Percentiles rank a stretch among this genome's conserved stretches.
Evolutionary conservation across 1,140 invertebrate genomes (phyloP).

Genomic region (Drosophila kikkawai): DNA sequence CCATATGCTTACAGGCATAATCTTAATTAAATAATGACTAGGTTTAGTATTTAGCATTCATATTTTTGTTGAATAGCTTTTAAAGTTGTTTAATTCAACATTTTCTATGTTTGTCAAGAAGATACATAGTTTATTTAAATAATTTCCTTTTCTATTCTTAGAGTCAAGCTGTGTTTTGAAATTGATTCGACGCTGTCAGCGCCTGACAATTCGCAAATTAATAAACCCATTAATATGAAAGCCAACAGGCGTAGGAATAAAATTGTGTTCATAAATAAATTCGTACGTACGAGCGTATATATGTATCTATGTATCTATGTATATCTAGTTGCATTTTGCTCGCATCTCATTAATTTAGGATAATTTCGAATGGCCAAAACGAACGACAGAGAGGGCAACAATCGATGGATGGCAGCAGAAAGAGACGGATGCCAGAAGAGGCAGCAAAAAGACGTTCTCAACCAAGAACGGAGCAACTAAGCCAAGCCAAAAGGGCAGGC

Average conservation of each 20-base stretch:
- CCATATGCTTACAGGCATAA: background rate
- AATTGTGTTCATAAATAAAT: constrained; percentile 55
- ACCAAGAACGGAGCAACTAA: constrained; percentile 40
- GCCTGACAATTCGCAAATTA: constrained; percentile 74
- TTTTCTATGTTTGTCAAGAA: background rate
- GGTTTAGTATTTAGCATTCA: background rate
- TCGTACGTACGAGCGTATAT: constrained; percentile 8
- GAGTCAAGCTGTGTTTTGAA: constrained; percentile 32
- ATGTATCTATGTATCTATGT: background rate
- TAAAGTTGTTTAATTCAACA: background rate
- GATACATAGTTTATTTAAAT: background rate
- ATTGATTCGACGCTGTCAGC: constrained; percentile 70
- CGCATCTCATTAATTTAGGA: constrained; percentile 69
- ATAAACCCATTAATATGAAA: constrained; percentile 81
- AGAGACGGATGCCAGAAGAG: constrained; percentile 9
- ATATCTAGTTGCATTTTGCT: constrained; percentile 37
- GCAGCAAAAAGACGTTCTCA: constrained; percentile 23
- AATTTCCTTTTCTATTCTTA: background rate
- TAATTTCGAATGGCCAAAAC: constrained; percentile 47
- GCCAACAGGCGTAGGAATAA: constrained; percentile 56
- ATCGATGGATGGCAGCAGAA: constrained; percentile 7
- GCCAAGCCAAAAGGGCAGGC: constrained; percentile 51
- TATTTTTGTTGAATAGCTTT: background rate
- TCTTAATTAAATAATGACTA: background rate
- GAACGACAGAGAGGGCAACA: constrained; percentile 4